A percentile compares a stretch with the other conserved stretches of the same genome.
Evolutionary conservation across 2,113 vertebrate species (phyloP).

Genomic region (Nerophis ophidion): DNA sequence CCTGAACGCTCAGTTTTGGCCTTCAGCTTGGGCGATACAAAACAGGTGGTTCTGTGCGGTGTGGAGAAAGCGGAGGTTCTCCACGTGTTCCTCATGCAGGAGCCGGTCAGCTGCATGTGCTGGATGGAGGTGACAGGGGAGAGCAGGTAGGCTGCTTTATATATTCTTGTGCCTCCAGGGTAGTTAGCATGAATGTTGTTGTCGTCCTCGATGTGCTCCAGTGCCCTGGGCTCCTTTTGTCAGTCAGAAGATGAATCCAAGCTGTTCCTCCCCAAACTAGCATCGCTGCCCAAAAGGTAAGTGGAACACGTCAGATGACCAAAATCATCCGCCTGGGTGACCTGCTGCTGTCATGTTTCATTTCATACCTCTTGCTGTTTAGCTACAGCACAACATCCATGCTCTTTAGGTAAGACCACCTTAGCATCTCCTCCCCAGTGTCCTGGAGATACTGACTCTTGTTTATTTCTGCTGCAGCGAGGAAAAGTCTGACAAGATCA

Average conservation of each 20-base stretch:
- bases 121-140: constrained; percentile 97
- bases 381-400: constrained; percentile 94
- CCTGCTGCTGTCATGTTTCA: constrained; percentile 1
- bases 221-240: constrained; percentile 83
- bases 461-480: constrained; percentile 72
- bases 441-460: not conserved
- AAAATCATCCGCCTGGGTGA: not conserved
- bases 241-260: constrained; percentile 91
- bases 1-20: constrained; percentile 79
- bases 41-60: constrained; percentile 88
- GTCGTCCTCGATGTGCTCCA: constrained; percentile 48
- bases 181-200: not conserved
- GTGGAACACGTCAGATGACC: not conserved
- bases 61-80: constrained; percentile 96
- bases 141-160: constrained; percentile 72
- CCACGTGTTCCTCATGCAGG: constrained; percentile 83
- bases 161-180: not conserved
- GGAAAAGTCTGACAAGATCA: constrained; percentile 96
- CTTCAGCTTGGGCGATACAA: constrained; percentile 89
- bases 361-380: constrained; percentile 13
- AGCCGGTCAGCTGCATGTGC: constrained; percentile 86
- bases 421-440: not conserved
- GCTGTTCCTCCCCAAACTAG: constrained; percentile 88
- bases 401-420: constrained; percentile 86
- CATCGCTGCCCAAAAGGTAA: constrained; percentile 92